Percentiles rank a stretch among this genome's conserved stretches.
phyloP scores from a whole-genome alignment of 30 jellyfish, hydroid and myxozoan genomes.

The Sanderia malayensis region DNA sequence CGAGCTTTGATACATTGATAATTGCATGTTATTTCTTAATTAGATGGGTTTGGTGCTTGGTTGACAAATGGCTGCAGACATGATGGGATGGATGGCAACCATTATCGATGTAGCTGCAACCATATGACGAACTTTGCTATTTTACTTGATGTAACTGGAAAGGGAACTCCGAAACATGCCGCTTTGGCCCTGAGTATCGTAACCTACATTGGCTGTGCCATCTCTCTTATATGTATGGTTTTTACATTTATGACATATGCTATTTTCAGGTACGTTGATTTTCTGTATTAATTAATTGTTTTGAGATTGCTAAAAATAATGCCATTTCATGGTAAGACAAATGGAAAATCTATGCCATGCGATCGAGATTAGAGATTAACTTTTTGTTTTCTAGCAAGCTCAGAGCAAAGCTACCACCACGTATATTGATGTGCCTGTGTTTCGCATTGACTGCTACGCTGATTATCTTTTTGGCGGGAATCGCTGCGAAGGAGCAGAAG shows the following conservation, averaged over 20 bases:
- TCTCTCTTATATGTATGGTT: constrained; percentile 38
- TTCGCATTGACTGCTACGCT: constrained; percentile 49
- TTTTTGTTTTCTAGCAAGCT: too few relatives aligned
- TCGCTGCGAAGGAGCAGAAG: constrained; percentile 59
- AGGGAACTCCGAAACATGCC: constrained; percentile 55
- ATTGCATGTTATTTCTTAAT: too few relatives aligned
- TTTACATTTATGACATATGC: constrained; percentile 49
- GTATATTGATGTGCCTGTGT: constrained; percentile 70
- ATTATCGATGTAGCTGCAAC: constrained; percentile 59
- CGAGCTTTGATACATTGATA: too few relatives aligned
- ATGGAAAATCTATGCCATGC: too few relatives aligned
- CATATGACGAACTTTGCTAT: constrained; percentile 70
- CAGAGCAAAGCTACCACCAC: constrained; percentile 83
- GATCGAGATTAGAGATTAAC: too few relatives aligned
- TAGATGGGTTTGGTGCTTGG: constrained; percentile 73
- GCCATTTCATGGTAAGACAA: too few relatives aligned
- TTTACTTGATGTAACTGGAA: constrained; percentile 60
- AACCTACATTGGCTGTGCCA: constrained; percentile 68
- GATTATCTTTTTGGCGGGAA: constrained; percentile 61
- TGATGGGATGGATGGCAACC: constrained; percentile 17
- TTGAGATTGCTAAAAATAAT: too few relatives aligned
- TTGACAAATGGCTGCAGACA: constrained; percentile 59
- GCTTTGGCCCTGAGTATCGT: constrained; percentile 57
- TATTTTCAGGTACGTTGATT: constrained; percentile 42
- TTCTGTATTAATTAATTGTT: too few relatives aligned